These are phyloP conservation scores for Reticulitermes speratus DNA, from an alignment of 1,140 invertebrate species.

Conservation along the genomic window DNA sequence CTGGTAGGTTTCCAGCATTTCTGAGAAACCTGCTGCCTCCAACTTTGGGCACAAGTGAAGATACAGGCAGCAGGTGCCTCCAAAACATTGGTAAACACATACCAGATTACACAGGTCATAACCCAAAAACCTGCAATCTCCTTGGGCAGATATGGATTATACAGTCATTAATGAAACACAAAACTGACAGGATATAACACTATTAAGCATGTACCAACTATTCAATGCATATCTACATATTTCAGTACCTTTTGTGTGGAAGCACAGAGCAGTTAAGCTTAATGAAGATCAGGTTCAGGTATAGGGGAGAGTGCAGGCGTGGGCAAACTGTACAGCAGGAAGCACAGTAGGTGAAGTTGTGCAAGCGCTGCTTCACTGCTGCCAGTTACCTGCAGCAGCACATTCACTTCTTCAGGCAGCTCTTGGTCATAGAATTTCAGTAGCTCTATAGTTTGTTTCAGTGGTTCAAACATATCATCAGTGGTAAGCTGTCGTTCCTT, in stretches of 20 bases:
- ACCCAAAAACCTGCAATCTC: no score
- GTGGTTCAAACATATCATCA: slow-evolving; percentile 92
- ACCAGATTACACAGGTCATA: no score
- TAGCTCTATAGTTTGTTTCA: slow-evolving; percentile 83
- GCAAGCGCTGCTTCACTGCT: neutral
- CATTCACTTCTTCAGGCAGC: slow-evolving; percentile 84
- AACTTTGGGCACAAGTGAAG: no score
- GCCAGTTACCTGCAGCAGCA: slow-evolving; percentile 65
- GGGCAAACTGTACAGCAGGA: neutral
- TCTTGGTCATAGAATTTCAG: slow-evolving; percentile 86
- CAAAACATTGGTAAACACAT: no score
- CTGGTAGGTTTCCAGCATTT: no score
- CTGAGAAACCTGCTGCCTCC: no score
- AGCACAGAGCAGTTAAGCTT: neutral
- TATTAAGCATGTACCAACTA: no score
- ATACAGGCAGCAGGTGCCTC: no score
- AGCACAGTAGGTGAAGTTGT: neutral
- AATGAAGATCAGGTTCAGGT: neutral
- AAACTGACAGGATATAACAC: no score
- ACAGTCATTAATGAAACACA: no score
- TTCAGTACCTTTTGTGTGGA: neutral
- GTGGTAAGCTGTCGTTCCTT: slow-evolving; percentile 71
- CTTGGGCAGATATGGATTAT: no score
- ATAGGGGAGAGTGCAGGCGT: neutral
- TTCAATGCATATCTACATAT: no score